phyloP scores from a whole-genome alignment of 2,888 invertebrate genomes.

The Eristalinus aeneus region DNA sequence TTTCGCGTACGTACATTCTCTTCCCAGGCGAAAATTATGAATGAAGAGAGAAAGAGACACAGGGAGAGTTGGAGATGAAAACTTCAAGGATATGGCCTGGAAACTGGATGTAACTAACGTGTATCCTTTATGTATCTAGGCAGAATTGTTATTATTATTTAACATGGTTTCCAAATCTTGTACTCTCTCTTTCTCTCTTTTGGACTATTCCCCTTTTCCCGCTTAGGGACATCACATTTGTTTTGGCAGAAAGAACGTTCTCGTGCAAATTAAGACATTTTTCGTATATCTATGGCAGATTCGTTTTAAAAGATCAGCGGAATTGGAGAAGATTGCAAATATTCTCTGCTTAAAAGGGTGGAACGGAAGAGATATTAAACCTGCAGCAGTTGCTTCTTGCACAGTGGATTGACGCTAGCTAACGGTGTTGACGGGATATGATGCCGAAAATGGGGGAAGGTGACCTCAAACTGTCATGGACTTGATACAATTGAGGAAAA shows the following conservation, averaged over 20 bases:
- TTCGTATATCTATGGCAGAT: background rate
- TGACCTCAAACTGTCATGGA: background rate
- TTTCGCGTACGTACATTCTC: background rate
- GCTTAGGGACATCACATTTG: background rate
- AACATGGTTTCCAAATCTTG: background rate
- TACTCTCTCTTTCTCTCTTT: background rate
- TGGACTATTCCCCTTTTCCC: background rate
- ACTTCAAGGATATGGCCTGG: slow-evolving; percentile 58
- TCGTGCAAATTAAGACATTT: background rate
- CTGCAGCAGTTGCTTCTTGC: background rate
- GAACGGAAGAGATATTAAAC: background rate
- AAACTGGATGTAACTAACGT: slow-evolving; percentile 12
- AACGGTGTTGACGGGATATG: background rate
- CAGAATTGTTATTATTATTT: background rate
- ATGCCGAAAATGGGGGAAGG: background rate
- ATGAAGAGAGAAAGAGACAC: background rate
- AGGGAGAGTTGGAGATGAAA: background rate
- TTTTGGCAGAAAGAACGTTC: background rate
- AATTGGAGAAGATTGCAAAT: background rate
- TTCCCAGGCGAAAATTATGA: background rate
- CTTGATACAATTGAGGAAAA: background rate
- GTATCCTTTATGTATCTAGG: background rate
- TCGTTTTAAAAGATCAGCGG: background rate
- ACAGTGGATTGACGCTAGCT: background rate
- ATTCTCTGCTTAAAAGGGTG: background rate